These are phyloP conservation scores for Saguinus imperator DNA, from an alignment of 2,113 vertebrate genomes.

Conservation along the genomic window DNA sequence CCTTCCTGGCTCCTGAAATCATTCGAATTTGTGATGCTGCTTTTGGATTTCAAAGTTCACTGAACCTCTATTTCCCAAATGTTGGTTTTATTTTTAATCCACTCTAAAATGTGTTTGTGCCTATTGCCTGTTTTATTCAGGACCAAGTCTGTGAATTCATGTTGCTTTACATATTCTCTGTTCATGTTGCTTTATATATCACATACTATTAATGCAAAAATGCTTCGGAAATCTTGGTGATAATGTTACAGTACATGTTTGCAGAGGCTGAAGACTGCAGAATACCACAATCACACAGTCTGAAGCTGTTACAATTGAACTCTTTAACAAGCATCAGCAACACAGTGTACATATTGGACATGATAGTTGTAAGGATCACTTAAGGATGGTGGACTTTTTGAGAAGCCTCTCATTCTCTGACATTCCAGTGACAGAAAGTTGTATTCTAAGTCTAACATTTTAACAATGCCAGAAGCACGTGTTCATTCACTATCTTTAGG, in stretches of 20 bases:
- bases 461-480: background rate
- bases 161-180: background rate
- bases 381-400: conserved; percentile 17
- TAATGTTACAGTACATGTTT: background rate
- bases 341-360: background rate
- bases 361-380: background rate
- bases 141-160: background rate
- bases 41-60: background rate
- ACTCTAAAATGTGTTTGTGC: background rate
- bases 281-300: background rate
- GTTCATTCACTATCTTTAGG: background rate
- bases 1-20: background rate
- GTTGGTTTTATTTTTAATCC: background rate
- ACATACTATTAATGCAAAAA: background rate
- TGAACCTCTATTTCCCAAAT: background rate
- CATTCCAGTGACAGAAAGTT: background rate
- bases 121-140: background rate
- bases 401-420: conserved; percentile 39
- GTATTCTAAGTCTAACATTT: background rate
- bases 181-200: too few species aligned
- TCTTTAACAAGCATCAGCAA: background rate
- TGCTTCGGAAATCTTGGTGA: background rate
- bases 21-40: background rate
- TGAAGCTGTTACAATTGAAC: background rate
- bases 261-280: background rate